These are phyloP conservation scores for Helicoverpa assulta DNA, from an alignment of 2,888 invertebrate genomes.

Conservation along the genomic window DNA sequence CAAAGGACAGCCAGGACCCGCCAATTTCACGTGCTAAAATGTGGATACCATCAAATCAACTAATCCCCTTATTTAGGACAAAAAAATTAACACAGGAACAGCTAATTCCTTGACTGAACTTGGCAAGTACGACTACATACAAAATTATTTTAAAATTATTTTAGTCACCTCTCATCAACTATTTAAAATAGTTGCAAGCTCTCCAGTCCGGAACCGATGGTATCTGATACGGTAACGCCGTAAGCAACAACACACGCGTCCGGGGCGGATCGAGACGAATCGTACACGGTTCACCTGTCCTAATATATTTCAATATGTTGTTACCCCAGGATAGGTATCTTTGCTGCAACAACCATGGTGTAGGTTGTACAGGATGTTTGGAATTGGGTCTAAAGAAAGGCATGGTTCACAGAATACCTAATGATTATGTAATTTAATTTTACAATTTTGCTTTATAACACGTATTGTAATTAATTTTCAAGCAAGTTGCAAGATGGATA, in stretches of 20 bases:
- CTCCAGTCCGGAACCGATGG: constrained; percentile 11
- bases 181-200: constrained; percentile 5
- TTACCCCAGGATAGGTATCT: neutral
- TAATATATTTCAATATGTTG: constrained; percentile 42
- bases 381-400: neutral
- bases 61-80: no score
- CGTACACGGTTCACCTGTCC: constrained; percentile 47
- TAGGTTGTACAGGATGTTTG: neutral
- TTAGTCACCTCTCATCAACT: neutral
- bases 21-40: no score
- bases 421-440: no score
- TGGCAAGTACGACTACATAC: no score
- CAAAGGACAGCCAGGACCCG: no score
- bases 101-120: no score
- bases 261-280: constrained; percentile 47
- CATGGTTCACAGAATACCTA: no score
- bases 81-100: no score
- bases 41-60: no score
- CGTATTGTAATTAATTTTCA: no score
- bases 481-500: no score
- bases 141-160: neutral
- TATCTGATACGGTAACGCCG: constrained; percentile 34
- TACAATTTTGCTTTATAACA: no score
- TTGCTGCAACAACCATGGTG: neutral
- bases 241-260: constrained; percentile 42